Percentiles rank a stretch among this genome's conserved stretches.
phyloP scores from a whole-genome alignment of 2,888 invertebrate genomes.

The Pyralis farinalis region DNA sequence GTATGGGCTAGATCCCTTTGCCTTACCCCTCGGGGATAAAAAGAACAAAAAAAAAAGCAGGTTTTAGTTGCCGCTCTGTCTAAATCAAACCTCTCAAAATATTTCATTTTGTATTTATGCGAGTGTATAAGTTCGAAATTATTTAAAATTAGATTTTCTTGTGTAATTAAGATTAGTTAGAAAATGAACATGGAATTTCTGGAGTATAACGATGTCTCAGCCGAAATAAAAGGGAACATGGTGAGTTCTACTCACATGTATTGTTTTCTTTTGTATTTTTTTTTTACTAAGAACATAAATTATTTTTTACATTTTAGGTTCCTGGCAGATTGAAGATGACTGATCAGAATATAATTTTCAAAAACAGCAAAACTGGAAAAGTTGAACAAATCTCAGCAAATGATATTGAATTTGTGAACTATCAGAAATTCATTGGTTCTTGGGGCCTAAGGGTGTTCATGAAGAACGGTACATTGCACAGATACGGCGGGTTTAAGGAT shows the following conservation, averaged over 20 bases:
- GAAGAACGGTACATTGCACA: constrained; percentile 93
- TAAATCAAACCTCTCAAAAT: too few species aligned
- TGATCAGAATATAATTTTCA: constrained; percentile 94
- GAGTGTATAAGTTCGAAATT: too few species aligned
- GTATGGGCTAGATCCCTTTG: too few species aligned
- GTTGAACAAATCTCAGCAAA: constrained; percentile 92
- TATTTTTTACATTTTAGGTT: constrained; percentile 82
- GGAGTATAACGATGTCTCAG: constrained; percentile 92
- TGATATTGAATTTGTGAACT: constrained; percentile 95
- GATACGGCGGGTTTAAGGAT: constrained; percentile 97
- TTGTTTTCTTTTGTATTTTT: constrained; percentile 9
- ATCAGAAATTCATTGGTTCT: constrained; percentile 94
- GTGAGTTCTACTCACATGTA: constrained; percentile 74
- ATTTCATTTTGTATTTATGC: too few species aligned
- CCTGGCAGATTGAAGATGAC: constrained; percentile 95
- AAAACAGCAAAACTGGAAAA: constrained; percentile 97
- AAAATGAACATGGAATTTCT: constrained; percentile 86
- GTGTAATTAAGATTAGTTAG: not conserved
- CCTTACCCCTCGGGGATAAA: too few species aligned
- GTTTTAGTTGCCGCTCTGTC: too few species aligned
- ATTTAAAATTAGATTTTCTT: too few species aligned
- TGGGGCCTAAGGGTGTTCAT: constrained; percentile 95
- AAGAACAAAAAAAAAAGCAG: too few species aligned
- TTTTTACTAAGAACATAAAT: too few species aligned
- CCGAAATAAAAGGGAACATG: constrained; percentile 93